Evolutionary conservation across 2,113 vertebrate species (phyloP).

Genomic region (Lepidothrix coronata): DNA sequence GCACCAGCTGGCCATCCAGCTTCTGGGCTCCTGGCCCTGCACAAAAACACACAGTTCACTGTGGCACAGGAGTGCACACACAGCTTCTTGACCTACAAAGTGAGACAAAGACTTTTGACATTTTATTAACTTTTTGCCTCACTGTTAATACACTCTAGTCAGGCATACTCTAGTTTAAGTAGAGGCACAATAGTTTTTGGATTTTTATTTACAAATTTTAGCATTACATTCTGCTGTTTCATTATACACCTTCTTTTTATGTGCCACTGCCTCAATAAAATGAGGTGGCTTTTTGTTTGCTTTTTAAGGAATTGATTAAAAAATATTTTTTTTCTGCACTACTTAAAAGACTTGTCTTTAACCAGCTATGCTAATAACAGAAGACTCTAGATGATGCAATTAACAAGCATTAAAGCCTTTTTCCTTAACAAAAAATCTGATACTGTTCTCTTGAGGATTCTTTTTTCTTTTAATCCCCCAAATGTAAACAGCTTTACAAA

Average conservation of each 20-base stretch:
- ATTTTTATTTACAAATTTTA: not conserved
- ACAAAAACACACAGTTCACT: fast-evolving
- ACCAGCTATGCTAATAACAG: not conserved
- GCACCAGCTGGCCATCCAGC: not conserved
- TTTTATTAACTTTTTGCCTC: not conserved
- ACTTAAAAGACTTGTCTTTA: not conserved
- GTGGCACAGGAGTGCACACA: fast-evolving
- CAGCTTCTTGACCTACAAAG: not conserved
- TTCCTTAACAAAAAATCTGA: not conserved
- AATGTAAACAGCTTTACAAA: not conserved
- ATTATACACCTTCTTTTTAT: not conserved
- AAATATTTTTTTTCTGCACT: not conserved
- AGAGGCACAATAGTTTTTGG: not conserved
- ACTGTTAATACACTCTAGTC: not conserved
- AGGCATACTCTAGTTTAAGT: not conserved
- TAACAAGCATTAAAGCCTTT: slow-evolving; percentile 20
- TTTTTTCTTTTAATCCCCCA: not conserved
- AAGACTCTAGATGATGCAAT: not conserved
- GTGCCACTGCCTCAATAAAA: not conserved
- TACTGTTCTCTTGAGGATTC: not conserved
- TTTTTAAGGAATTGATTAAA: not conserved
- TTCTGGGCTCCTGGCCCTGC: fast-evolving
- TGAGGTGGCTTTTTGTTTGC: fast-evolving
- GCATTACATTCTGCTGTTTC: not conserved
- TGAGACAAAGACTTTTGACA: not conserved